A percentile compares a stretch with the other conserved stretches of the same genome.
phyloP scores from a whole-genome alignment of 1,140 invertebrate genomes.

The Lordiphosa clarofinis region DNA sequence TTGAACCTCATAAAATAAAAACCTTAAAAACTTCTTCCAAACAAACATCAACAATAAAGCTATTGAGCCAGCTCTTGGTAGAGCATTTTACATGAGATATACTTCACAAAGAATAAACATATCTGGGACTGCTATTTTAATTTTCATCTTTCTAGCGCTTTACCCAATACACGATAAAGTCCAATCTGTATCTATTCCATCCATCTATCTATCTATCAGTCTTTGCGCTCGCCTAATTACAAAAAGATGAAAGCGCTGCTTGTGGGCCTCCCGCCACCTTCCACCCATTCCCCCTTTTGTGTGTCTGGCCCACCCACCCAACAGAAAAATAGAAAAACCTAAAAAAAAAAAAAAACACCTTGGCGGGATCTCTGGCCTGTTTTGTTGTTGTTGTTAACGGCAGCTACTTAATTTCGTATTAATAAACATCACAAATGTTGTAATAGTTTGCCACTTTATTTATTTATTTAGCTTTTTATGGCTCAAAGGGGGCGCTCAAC shows the following conservation, averaged over 20 bases:
- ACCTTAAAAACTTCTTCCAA: too few relatives aligned
- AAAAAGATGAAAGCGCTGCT: slow-evolving; percentile 74
- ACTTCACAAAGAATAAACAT: slow-evolving; percentile 47
- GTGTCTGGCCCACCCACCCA: slow-evolving; percentile 53
- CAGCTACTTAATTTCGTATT: slow-evolving; percentile 74
- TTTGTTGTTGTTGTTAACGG: slow-evolving; percentile 44
- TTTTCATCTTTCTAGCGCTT: slow-evolving; percentile 60
- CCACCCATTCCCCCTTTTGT: slow-evolving; percentile 1
- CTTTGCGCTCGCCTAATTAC: slow-evolving; percentile 67
- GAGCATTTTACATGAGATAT: slow-evolving; percentile 4
- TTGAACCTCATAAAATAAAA: too few relatives aligned
- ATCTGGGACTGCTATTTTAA: slow-evolving; percentile 51
- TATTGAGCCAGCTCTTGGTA: too few relatives aligned
- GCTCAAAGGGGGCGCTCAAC: slow-evolving; percentile 9
- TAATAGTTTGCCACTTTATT: slow-evolving; percentile 73
- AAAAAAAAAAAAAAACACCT: slow-evolving; percentile 36
- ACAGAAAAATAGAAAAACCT: slow-evolving; percentile 1
- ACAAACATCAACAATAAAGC: too few relatives aligned
- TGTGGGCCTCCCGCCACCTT: slow-evolving; percentile 37
- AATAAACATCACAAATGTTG: slow-evolving; percentile 76
- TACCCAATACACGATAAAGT: slow-evolving; percentile 22
- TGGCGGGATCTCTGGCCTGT: slow-evolving; percentile 19
- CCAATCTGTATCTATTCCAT: slow-evolving; percentile 27
- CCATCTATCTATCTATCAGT: slow-evolving; percentile 54
- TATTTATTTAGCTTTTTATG: slow-evolving; percentile 63